Percentiles rank a stretch among this genome's conserved stretches.
Evolutionary conservation across 2,888 invertebrate species (phyloP).

Genomic region (Xanthorhoe designata): DNA sequence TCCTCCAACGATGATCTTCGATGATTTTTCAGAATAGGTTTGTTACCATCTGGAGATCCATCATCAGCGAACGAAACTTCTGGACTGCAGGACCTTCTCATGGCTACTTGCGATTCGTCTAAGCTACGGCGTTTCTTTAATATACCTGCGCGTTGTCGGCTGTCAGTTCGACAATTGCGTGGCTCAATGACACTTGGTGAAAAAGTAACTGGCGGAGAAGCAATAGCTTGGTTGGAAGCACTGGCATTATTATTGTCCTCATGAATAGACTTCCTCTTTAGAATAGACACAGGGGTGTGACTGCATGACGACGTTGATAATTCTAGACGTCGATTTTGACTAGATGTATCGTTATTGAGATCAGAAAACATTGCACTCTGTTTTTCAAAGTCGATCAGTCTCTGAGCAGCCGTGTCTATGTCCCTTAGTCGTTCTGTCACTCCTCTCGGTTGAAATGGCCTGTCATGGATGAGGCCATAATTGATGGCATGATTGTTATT

Average conservation of each 20-base stretch:
- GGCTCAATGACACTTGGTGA: conserved; percentile 91
- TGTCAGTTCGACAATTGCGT: conserved; percentile 82
- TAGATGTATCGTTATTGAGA: conserved; percentile 82
- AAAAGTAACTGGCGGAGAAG: conserved; percentile 91
- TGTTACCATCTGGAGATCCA: conserved; percentile 83
- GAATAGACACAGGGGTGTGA: conserved; percentile 87
- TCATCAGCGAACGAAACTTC: conserved; percentile 87
- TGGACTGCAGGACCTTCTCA: conserved; percentile 89
- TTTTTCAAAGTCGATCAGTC: conserved; percentile 84
- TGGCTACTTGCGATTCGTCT: conserved; percentile 90
- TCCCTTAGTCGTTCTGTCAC: conserved; percentile 79
- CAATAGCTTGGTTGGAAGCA: conserved; percentile 81
- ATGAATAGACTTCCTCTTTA: conserved; percentile 88
- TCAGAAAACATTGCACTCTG: conserved; percentile 85
- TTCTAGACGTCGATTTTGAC: conserved; percentile 82
- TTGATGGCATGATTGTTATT: conserved; percentile 69
- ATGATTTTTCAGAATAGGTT: conserved; percentile 88
- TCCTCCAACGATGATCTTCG: conserved; percentile 90
- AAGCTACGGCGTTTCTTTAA: conserved; percentile 93
- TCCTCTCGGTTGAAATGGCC: conserved; percentile 67
- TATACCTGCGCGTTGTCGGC: conserved; percentile 90
- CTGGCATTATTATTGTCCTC: conserved; percentile 81
- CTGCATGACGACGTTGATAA: conserved; percentile 67
- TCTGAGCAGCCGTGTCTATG: conserved; percentile 83
- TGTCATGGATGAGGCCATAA: conserved; percentile 68